phyloP scores from a whole-genome alignment of 2,113 vertebrate species.

The Theristicus caerulescens region DNA sequence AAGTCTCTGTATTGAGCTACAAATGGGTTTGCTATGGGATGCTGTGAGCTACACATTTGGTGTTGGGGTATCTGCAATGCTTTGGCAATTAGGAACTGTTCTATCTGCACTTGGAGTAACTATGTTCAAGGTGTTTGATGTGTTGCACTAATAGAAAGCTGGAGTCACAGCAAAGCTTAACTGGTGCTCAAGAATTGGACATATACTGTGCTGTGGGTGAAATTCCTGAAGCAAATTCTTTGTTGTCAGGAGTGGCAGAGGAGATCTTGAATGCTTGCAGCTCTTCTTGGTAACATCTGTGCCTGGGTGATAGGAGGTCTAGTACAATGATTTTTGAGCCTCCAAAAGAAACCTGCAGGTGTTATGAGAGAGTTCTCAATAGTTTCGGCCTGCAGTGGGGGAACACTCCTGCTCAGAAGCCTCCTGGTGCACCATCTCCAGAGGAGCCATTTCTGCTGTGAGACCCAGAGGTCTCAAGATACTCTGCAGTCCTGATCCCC shows the following conservation, averaged over 20 bases:
- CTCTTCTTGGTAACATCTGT: background rate
- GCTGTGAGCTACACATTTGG: fast-evolving
- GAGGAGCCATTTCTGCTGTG: background rate
- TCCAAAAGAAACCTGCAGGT: background rate
- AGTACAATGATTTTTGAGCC: background rate
- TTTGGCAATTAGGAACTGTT: background rate
- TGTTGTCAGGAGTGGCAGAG: background rate
- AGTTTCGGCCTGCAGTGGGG: background rate
- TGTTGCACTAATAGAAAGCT: background rate
- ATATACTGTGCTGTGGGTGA: background rate
- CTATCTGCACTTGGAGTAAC: background rate
- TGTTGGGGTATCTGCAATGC: background rate
- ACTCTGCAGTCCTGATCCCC: background rate
- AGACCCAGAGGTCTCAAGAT: background rate
- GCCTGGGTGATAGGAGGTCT: background rate
- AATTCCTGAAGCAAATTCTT: background rate
- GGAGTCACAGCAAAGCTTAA: background rate
- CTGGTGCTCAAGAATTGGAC: background rate
- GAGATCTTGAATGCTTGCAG: background rate
- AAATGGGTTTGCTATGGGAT: background rate
- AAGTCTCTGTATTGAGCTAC: background rate
- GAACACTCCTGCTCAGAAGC: background rate
- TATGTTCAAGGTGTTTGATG: fast-evolving
- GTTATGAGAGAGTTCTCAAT: background rate
- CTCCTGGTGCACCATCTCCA: background rate